phyloP scores from a whole-genome alignment of 2,888 invertebrate genomes.

The Entomobrya proxima region DNA sequence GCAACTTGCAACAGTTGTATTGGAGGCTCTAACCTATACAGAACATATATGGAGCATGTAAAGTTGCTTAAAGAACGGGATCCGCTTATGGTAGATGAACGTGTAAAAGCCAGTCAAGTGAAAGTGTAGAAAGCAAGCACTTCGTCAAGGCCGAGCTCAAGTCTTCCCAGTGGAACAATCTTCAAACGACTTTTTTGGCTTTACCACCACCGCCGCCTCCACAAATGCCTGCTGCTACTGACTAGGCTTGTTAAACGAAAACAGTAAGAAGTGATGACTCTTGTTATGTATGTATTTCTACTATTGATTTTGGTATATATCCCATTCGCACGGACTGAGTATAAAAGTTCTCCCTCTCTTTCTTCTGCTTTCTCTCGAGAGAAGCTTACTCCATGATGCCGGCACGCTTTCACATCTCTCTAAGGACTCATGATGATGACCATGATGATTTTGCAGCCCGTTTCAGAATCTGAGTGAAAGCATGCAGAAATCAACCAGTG shows the following conservation, averaged over 20 bases:
- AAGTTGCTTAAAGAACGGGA: too few relatives aligned
- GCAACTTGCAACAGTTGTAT: constrained; percentile 12
- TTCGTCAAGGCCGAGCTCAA: constrained; percentile 61
- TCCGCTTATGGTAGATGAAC: constrained; percentile 19
- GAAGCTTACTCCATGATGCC: constrained; percentile 41
- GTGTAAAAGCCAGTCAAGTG: constrained; percentile 43
- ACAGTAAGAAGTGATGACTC: constrained; percentile 33
- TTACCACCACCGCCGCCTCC: constrained; percentile 32
- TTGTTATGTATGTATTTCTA: constrained; percentile 1
- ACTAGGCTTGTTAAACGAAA: constrained; percentile 42
- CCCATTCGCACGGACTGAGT: background rate
- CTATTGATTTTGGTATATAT: background rate
- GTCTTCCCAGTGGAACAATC: constrained; percentile 72
- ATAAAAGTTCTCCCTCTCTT: background rate
- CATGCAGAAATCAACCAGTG: background rate
- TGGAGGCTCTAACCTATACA: background rate
- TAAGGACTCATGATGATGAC: constrained; percentile 67
- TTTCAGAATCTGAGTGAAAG: constrained; percentile 47
- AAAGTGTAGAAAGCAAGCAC: constrained; percentile 38
- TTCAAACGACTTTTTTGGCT: constrained; percentile 67
- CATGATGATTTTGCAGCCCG: constrained; percentile 59
- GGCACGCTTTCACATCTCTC: constrained; percentile 67
- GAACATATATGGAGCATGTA: too few relatives aligned
- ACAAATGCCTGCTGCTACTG: background rate
- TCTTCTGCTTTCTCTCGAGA: constrained; percentile 27